Evolutionary conservation across 2,113 vertebrate species (phyloP).

Genomic region (pig (Sus scrofa)): T2T-Sscrofa CM000822.6:9505001-9505500

Average conservation of each 20-base stretch:
- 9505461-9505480: constrained; percentile 49
- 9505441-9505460: neutral
- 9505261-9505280: constrained; percentile 16
- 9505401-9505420: constrained; percentile 5
- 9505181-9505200: no score
- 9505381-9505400: constrained; percentile 54
- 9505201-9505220: no score
- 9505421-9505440: neutral
- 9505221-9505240: constrained; percentile 44
- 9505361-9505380: neutral
- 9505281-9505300: constrained; percentile 6
- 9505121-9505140: no score
- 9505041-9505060: no score
- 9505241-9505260: constrained; percentile 11
- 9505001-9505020: no score
- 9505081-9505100: no score
- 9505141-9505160: no score
- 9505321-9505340: neutral
- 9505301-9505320: neutral
- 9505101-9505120: no score
- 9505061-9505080: no score
- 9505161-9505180: no score
- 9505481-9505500: neutral
- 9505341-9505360: neutral
- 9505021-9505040: no score